Evolutionary conservation across 2,888 invertebrate genomes (phyloP), one percentile per base, ranked within the genome.

Genomic region (Drosophila rubida): DNA sequence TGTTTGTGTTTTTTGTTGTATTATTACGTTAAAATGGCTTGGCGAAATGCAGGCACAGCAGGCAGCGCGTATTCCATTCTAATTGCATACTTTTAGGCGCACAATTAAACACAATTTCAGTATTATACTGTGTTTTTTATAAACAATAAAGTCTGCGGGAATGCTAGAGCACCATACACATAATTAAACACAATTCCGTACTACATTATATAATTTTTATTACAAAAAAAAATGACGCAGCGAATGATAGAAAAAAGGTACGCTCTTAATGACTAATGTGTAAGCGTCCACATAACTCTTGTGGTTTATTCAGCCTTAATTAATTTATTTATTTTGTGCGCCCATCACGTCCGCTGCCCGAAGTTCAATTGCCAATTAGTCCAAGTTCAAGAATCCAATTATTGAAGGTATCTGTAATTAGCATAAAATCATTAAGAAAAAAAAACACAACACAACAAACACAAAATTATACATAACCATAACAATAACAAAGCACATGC

Each of bases 371-470:
- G 54, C 65, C 71, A 62, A 63, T 87, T 76, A 90, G 78, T 90
- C 90, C 86, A 90, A 76, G 80, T 90, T 90, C 60, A 90, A 74
- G 71, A 90, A 90, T 49, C 84, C 90, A 83, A 90, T 86, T 74
- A 90, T 90, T 30, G 85, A 87, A 48, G 90, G 90, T 77, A 90
- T 90, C 90, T 90, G 84, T 55, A 78, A 83, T 71, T 65, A 78
- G 58, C 45, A 49, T 37, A 66, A 65, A 50, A 37, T n/a, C 76
- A 78, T 70, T 44, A 25, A 35, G 13, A 22, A 16, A 62, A 65
- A 69, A 58, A 9, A 22, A 39, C 42, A 50, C 16, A 49, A 32
- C 32, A 53, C 41, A 60, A 23, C n/a, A 41, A 27, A n/a, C 11
- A 42, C 42, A 54, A 39, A 42, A 45, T 57, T 53, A 55, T n/a